Conservation (phyloP, 2,888 invertebrate genomes). For the Sarcophaga rosellei region DNA sequence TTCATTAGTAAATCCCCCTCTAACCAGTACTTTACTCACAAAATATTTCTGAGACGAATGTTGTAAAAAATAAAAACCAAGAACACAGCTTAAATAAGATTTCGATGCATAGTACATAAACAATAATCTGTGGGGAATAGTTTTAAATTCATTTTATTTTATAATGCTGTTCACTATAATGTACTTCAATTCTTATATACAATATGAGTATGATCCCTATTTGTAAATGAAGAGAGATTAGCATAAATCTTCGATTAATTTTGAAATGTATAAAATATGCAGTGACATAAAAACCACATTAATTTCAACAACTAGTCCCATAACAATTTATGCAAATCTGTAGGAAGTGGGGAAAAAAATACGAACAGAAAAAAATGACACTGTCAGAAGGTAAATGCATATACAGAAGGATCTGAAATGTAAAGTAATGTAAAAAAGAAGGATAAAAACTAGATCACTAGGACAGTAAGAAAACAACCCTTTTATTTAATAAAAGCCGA, state of each 20-base stretch:
- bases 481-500: not conserved
- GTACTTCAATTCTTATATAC: too few species aligned
- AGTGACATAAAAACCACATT: conserved; percentile 65
- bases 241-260: conserved; percentile 64
- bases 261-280: conserved; percentile 55
- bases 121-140: too few species aligned
- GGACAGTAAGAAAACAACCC: conserved; percentile 47
- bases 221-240: conserved; percentile 30
- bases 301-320: conserved; percentile 57
- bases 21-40: too few species aligned
- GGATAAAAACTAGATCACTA: conserved; percentile 43
- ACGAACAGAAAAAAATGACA: conserved; percentile 50
- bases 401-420: too few species aligned
- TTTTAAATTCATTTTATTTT: too few species aligned
- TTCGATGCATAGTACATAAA: too few species aligned
- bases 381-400: conserved; percentile 27
- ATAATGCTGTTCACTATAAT: too few species aligned
- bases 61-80: too few species aligned
- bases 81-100: too few species aligned
- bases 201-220: not conserved
- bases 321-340: conserved; percentile 56
- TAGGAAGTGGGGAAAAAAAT: conserved; percentile 16
- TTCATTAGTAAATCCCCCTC: too few species aligned
- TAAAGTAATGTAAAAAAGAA: conserved; percentile 24
- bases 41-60: too few species aligned